phyloP scores from a whole-genome alignment of 2,888 invertebrate species.

The Metellina segmentata region DNA sequence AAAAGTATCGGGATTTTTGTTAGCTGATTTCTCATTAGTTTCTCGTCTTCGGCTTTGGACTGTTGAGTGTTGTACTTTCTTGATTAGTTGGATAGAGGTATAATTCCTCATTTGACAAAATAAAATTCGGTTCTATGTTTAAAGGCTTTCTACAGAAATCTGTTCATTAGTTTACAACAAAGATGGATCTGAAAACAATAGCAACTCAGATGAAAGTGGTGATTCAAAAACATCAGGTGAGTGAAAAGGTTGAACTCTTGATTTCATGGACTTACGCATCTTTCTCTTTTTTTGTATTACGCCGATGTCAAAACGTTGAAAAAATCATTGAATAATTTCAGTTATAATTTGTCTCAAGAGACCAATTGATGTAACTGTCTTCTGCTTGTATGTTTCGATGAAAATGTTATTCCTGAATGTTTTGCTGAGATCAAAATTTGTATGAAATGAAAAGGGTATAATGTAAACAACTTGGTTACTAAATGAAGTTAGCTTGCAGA shows the following conservation, averaged over 20 bases:
- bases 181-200: slow-evolving; percentile 77
- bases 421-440: background rate
- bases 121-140: slow-evolving; percentile 8
- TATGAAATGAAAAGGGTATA: background rate
- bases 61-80: slow-evolving; percentile 75
- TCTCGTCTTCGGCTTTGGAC: slow-evolving; percentile 60
- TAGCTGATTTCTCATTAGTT: slow-evolving; percentile 37
- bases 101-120: slow-evolving; percentile 26
- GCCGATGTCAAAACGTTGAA: background rate
- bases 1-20: slow-evolving; percentile 33
- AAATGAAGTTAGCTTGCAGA: background rate
- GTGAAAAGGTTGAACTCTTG: slow-evolving; percentile 46
- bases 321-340: background rate
- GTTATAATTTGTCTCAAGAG: background rate
- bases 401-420: background rate
- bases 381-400: background rate
- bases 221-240: slow-evolving; percentile 78
- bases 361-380: background rate
- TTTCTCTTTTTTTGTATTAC: slow-evolving; percentile 5
- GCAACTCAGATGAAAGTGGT: slow-evolving; percentile 77
- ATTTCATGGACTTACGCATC: slow-evolving; percentile 35
- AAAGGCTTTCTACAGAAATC: slow-evolving; percentile 1
- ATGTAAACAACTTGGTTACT: background rate
- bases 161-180: slow-evolving; percentile 15
- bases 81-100: slow-evolving; percentile 50